Conservation (phyloP, 1,140 invertebrate genomes). For the Heliconius hermathena region DNA sequence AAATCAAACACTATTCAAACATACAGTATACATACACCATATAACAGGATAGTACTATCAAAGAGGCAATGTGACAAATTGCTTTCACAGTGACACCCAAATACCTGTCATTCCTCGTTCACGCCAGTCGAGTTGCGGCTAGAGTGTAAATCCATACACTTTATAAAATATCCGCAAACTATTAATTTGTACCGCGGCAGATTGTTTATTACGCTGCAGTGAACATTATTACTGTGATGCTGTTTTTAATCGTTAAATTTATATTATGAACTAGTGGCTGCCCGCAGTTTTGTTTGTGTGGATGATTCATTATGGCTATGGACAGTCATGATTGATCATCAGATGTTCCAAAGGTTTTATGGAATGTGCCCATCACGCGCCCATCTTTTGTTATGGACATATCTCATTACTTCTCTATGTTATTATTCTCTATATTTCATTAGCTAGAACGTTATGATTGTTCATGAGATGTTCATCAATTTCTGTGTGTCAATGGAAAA, state of each 20-base stretch:
- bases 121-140: constrained; percentile 28
- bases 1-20: no score
- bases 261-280: background rate
- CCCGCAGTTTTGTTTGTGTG: no score
- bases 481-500: no score
- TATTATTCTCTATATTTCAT: no score
- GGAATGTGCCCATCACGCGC: no score
- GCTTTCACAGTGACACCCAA: background rate
- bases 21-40: background rate
- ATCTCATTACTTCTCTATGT: no score
- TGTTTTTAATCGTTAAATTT: background rate
- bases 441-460: no score
- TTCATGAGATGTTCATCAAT: no score
- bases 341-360: no score
- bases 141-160: constrained; percentile 34
- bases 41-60: background rate
- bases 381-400: no score
- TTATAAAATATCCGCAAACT: constrained; percentile 43
- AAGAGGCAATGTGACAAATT: constrained; percentile 11
- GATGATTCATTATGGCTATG: no score
- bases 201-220: constrained; percentile 36
- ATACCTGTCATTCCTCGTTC: constrained; percentile 10
- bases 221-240: constrained; percentile 26
- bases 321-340: no score
- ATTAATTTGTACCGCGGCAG: constrained; percentile 42